A percentile compares a stretch with the other conserved stretches of the same genome.
Evolutionary conservation across 2,888 invertebrate species (phyloP).

Genomic region (Polymixis lichenea): DNA sequence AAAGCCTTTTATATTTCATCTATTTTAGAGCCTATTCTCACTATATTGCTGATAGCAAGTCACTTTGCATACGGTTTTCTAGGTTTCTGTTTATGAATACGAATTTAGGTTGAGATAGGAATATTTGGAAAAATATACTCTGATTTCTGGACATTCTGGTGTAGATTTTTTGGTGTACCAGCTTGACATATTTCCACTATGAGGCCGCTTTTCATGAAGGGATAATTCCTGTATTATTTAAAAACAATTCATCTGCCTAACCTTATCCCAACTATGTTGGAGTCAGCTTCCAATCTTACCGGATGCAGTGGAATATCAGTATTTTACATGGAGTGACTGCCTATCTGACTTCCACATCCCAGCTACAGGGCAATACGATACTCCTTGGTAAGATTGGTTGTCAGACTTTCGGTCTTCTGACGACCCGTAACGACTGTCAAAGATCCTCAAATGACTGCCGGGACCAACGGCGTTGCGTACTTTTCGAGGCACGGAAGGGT

Average conservation of each 20-base stretch:
- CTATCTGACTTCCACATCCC: too few relatives aligned
- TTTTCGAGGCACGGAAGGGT: too few relatives aligned
- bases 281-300: not conserved
- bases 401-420: too few relatives aligned
- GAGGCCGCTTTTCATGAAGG: not conserved
- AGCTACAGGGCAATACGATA: too few relatives aligned
- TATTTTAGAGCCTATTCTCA: constrained; percentile 10
- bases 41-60: constrained; percentile 19
- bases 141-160: not conserved
- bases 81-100: constrained; percentile 10
- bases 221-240: not conserved
- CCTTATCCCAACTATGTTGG: too few relatives aligned
- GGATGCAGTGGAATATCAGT: not conserved
- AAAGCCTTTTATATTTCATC: constrained; percentile 14
- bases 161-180: not conserved
- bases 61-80: constrained; percentile 2
- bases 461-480: too few relatives aligned
- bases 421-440: not conserved
- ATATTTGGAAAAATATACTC: not conserved
- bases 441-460: not conserved
- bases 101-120: not conserved
- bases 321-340: too few relatives aligned
- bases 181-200: not conserved
- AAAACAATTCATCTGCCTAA: not conserved
- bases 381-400: too few relatives aligned